Conservation (phyloP, 2,113 vertebrate genomes). For the Danionella cerebrum region DNA sequence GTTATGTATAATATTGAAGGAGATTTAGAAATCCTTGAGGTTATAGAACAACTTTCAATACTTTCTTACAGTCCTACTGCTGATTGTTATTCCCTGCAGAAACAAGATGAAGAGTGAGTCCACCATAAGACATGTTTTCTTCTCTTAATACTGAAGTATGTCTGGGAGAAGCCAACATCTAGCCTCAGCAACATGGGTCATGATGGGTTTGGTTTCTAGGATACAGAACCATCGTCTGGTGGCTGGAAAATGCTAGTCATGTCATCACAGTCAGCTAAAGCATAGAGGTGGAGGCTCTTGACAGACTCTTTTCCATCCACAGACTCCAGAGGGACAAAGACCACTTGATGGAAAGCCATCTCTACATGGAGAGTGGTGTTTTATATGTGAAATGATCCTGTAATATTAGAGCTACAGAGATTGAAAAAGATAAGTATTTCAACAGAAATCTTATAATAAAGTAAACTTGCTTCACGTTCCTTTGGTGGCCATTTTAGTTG, state of each 20-base stretch:
- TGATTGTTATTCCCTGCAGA: slow-evolving; percentile 31
- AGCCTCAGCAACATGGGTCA: slow-evolving; percentile 7
- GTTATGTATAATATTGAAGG: too few species aligned
- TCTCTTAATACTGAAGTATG: slow-evolving; percentile 15
- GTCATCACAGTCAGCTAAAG: too few species aligned
- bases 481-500: slow-evolving; percentile 30
- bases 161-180: slow-evolving; percentile 14
- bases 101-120: slow-evolving; percentile 17
- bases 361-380: neutral
- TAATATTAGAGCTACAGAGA: too few species aligned
- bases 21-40: too few species aligned
- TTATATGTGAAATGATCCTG: too few species aligned
- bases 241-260: too few species aligned
- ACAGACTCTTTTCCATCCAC: neutral
- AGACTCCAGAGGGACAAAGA: neutral
- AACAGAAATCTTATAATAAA: too few species aligned
- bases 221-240: neutral
- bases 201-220: neutral
- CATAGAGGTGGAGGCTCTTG: slow-evolving; percentile 9
- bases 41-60: too few species aligned
- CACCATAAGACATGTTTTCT: slow-evolving; percentile 29
- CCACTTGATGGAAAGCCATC: neutral
- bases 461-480: neutral
- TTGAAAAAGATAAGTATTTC: too few species aligned
- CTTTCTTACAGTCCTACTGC: too few species aligned